These are phyloP conservation scores for Trimorus sp. DNA, from an alignment of 2,888 invertebrate genomes.

Conservation along the genomic window DNA sequence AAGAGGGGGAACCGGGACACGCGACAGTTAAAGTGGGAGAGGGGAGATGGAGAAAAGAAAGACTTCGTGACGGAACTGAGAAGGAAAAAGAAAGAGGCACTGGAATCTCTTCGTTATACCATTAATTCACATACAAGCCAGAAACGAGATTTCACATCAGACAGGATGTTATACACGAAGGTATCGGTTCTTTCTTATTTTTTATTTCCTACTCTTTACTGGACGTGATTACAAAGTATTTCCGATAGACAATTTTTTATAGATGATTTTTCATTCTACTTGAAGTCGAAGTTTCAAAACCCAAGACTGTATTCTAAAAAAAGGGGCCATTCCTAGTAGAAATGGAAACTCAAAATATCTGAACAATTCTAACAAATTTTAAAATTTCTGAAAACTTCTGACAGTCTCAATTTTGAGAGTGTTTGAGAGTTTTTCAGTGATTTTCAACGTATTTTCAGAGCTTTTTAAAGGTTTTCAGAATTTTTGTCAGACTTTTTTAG, in stretches of 20 bases:
- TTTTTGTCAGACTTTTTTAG: no score
- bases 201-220: slow-evolving; percentile 27
- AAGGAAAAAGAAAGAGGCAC: slow-evolving; percentile 5
- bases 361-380: no score
- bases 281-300: no score
- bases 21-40: slow-evolving; percentile 76
- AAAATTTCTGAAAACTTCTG: no score
- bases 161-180: slow-evolving; percentile 53
- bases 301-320: no score
- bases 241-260: slow-evolving; percentile 33
- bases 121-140: slow-evolving; percentile 54
- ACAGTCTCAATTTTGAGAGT: no score
- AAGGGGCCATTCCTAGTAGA: no score
- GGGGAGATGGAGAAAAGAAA: slow-evolving; percentile 70
- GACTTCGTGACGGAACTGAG: slow-evolving; percentile 35
- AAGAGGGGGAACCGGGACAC: slow-evolving; percentile 80
- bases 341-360: no score
- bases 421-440: no score
- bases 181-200: slow-evolving; percentile 36
- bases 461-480: no score
- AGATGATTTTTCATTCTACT: no score
- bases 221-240: slow-evolving; percentile 33
- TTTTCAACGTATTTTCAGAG: no score
- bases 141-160: slow-evolving; percentile 48
- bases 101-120: slow-evolving; percentile 41